phyloP scores from a whole-genome alignment of 2,797 vertebrate genomes.

The Coranthus polyacanthus region DNA sequence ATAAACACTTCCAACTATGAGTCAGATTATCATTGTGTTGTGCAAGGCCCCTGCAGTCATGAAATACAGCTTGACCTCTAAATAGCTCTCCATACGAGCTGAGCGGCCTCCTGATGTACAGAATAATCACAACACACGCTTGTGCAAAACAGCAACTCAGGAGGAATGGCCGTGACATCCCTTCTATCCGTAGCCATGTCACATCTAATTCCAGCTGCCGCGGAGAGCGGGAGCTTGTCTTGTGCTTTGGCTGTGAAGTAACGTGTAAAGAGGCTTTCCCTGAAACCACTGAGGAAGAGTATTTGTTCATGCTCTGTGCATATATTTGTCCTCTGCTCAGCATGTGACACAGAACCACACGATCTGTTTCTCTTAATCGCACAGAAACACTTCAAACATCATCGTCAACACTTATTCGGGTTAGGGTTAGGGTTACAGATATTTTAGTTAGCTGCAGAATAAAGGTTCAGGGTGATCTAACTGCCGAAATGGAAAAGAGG shows the following conservation, averaged over 20 bases:
- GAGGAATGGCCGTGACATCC: conserved; percentile 36
- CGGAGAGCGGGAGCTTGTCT: conserved; percentile 13
- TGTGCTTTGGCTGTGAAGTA: conserved; percentile 20
- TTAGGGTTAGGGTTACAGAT: no score
- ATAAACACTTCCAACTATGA: conserved; percentile 34
- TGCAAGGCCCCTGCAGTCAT: conserved; percentile 11
- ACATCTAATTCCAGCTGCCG: conserved; percentile 50
- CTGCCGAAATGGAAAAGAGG: no score
- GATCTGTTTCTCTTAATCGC: conserved; percentile 49
- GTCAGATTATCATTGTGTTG: conserved; percentile 44
- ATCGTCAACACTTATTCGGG: not conserved
- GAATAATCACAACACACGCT: conserved; percentile 22
- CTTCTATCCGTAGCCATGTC: conserved; percentile 37
- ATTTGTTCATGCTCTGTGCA: conserved; percentile 24
- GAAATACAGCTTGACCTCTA: conserved; percentile 57
- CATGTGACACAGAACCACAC: conserved; percentile 17
- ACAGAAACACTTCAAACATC: conserved; percentile 14
- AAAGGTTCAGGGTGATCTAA: no score
- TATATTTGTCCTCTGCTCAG: conserved; percentile 44
- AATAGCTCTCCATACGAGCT: conserved; percentile 29
- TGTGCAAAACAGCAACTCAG: conserved; percentile 3
- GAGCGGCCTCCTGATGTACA: conserved; percentile 21
- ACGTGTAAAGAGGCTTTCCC: conserved; percentile 29
- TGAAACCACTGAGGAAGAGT: conserved; percentile 20
- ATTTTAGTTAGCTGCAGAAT: no score